phyloP scores from a whole-genome alignment of 2,113 vertebrate species.

The Glaucomys volans region DNA sequence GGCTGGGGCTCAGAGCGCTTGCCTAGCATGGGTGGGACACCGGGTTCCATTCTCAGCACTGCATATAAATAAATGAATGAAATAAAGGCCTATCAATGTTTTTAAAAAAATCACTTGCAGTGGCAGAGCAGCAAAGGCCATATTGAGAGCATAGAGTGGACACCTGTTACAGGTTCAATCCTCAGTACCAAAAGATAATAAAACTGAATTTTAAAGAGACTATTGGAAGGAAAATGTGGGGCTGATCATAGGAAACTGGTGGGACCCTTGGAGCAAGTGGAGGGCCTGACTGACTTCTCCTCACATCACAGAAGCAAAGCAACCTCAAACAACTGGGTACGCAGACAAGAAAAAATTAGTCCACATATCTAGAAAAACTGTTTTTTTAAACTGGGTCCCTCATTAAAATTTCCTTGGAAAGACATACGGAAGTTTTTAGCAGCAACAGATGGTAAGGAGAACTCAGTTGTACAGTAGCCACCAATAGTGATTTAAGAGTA shows the following conservation, averaged over 20 bases:
- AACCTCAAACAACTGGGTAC: background rate
- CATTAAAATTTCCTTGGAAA: slow-evolving; percentile 50
- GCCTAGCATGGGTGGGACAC: too few relatives aligned
- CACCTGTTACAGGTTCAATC: background rate
- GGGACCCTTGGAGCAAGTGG: background rate
- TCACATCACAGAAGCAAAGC: background rate
- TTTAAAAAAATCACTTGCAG: too few relatives aligned
- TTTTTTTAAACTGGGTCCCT: background rate
- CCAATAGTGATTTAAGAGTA: background rate
- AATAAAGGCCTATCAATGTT: too few relatives aligned
- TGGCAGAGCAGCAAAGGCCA: too few relatives aligned
- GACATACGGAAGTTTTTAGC: slow-evolving; percentile 19
- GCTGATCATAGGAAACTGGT: background rate
- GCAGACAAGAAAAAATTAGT: background rate
- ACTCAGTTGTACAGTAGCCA: background rate
- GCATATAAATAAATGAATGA: too few relatives aligned
- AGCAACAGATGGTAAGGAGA: slow-evolving; percentile 41
- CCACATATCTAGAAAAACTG: background rate
- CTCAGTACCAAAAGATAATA: background rate
- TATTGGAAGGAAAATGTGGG: background rate
- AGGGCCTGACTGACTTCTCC: background rate
- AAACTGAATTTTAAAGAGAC: background rate
- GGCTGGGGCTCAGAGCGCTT: too few relatives aligned
- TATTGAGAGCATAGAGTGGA: too few relatives aligned
- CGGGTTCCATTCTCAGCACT: too few relatives aligned